Evolutionary conservation across 2,888 invertebrate species (phyloP).

Genomic region (Coremacera marginata): DNA sequence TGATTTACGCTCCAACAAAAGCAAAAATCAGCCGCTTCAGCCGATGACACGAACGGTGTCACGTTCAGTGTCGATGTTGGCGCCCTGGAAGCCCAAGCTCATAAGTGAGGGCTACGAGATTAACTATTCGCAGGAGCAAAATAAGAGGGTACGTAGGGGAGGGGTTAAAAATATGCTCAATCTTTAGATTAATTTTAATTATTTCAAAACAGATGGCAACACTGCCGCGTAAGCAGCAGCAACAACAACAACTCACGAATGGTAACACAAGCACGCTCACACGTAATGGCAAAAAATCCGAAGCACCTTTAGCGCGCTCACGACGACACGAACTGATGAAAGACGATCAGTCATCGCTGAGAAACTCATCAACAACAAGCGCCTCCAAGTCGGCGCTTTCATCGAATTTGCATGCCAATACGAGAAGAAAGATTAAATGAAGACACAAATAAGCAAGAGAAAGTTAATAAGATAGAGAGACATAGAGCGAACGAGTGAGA

Average conservation of each 20-base stretch:
- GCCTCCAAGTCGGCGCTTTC: conserved; percentile 64
- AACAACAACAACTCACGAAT: conserved; percentile 49
- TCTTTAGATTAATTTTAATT: not conserved
- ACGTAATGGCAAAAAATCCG: conserved; percentile 58
- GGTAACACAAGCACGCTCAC: conserved; percentile 60
- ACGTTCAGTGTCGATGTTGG: conserved; percentile 84
- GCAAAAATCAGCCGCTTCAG: conserved; percentile 58
- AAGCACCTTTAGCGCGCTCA: conserved; percentile 51
- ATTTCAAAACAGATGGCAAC: conserved; percentile 56
- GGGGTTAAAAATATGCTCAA: too few relatives aligned
- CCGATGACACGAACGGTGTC: conserved; percentile 79
- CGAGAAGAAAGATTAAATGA: conserved; percentile 42
- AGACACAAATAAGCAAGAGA: conserved; percentile 29
- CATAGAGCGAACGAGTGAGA: not conserved
- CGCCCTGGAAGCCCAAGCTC: conserved; percentile 86
- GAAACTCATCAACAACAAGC: conserved; percentile 59
- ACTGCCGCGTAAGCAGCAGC: conserved; percentile 63
- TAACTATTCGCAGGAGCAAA: conserved; percentile 78
- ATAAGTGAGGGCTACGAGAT: conserved; percentile 81
- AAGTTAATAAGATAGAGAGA: not conserved
- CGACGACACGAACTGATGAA: conserved; percentile 57
- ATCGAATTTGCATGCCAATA: conserved; percentile 59
- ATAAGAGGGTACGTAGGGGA: conserved; percentile 58
- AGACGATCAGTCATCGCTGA: conserved; percentile 63
- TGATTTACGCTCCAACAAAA: conserved; percentile 76